These are phyloP conservation scores for Dendronephthya gigantea DNA, from an alignment of 64 coral and sea anemone species.

Conservation along the genomic window DNA sequence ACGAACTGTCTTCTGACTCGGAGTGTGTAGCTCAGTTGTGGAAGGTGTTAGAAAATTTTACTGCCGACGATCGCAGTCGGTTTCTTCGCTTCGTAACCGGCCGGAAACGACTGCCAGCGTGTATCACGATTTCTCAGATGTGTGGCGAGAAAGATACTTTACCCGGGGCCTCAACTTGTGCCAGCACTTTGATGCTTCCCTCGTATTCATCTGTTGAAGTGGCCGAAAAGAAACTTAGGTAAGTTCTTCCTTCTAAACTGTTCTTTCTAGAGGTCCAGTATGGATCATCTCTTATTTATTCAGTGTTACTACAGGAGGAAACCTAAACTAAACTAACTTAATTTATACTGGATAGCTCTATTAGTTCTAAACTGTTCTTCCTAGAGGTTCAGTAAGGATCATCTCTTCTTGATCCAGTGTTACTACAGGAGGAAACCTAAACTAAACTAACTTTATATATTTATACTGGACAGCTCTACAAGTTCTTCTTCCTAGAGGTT, in stretches of 20 bases:
- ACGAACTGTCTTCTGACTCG: constrained; percentile 57
- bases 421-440: too few species aligned
- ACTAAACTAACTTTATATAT: too few species aligned
- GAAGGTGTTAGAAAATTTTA: constrained; percentile 58
- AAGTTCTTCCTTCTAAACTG: too few species aligned
- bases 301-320: too few species aligned
- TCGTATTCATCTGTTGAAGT: constrained; percentile 56
- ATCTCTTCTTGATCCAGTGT: too few species aligned
- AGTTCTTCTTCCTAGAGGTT: too few species aligned
- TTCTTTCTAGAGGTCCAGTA: too few species aligned
- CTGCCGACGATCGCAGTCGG: constrained; percentile 63
- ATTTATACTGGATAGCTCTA: background rate
- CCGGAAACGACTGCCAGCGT: constrained; percentile 71
- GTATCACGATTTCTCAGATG: constrained; percentile 73
- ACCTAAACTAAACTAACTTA: too few species aligned
- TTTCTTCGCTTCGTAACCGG: constrained; percentile 96
- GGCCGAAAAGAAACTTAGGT: constrained; percentile 80
- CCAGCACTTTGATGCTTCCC: constrained; percentile 73
- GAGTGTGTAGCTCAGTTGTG: constrained; percentile 60
- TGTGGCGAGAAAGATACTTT: constrained; percentile 54
- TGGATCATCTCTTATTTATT: background rate
- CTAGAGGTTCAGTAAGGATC: too few species aligned
- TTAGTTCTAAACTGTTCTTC: background rate
- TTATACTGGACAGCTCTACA: too few species aligned
- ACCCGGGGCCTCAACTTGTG: constrained; percentile 81